Base-by-base conservation (phyloP, 2,888 invertebrate species). In the Glaucopsyche alexis region DNA sequence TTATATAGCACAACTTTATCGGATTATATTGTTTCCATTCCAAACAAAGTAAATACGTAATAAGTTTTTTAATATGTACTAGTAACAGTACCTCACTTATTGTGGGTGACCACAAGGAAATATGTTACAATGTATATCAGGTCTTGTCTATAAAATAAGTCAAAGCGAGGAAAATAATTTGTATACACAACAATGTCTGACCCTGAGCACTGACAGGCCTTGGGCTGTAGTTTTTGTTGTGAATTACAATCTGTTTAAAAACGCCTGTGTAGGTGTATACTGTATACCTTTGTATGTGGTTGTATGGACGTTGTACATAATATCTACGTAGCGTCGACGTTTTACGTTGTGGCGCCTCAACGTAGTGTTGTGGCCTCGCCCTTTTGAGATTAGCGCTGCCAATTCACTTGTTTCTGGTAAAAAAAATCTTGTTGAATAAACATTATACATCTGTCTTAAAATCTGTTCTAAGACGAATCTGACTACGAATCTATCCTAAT, bases 191-290 rank as follows among this genome's bases (percentile, higher is more conserved):
- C 47, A 69, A 6, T 38, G n/a, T 7, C 7, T 45, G 45, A 7
- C 66, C 66, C 66, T 45, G 66, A 67, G 29, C 29, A 11, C 42
- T 3, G 42, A 42, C 42, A 13, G 69, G 47, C 69, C 69, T 69
- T 49, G 29, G 47, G 60, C 60, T 29, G 45, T 45, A 29, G 49
- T 69, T 69, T 69, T 65, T 29, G 69, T 49, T 69, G 47, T 69
- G 29, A 47, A 69, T 69, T 13, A 69, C 69, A 69, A 69, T 69
- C 11, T 16, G 67, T 69, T 47, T 45, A 49, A 8, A 55, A 55
- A 1, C 16, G n/a, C 19, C 5, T 40, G 6, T 16, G n/a, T 52
- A 8, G 29, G 13, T 13, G 9, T 60, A 1, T 29, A 29, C 11
- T 29, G 16, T n/a, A n/a, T n/a, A 29, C 29, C 29, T n/a, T 52